Conservation (phyloP, 2,797 vertebrate genomes). For the Champsocephalus esox region DNA sequence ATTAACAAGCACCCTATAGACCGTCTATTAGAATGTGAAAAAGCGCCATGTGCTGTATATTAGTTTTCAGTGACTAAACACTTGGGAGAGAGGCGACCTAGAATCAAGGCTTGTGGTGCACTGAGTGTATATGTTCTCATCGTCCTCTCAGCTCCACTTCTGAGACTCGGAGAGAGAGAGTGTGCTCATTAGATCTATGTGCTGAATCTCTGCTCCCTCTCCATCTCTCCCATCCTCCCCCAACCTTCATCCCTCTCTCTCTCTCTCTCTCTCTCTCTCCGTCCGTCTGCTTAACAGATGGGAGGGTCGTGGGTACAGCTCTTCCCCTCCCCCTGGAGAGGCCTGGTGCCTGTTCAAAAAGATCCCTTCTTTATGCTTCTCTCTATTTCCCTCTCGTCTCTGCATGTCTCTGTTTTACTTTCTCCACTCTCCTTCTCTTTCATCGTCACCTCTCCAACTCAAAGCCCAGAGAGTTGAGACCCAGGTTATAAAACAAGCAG, state of each 20-base stretch:
- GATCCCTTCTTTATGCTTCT: constrained; percentile 80
- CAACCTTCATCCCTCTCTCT: constrained; percentile 61
- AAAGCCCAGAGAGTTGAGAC: constrained; percentile 38
- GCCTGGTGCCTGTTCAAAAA: constrained; percentile 83
- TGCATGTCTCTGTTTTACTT: constrained; percentile 50
- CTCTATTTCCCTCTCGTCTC: constrained; percentile 64
- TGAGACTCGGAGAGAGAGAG: constrained; percentile 72
- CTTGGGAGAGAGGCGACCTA: constrained; percentile 86
- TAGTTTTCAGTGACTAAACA: constrained; percentile 85
- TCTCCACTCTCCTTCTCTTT: constrained; percentile 46
- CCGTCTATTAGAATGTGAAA: constrained; percentile 80
- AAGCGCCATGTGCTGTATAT: constrained; percentile 77
- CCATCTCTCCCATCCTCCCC: constrained; percentile 76
- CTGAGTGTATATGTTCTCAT: constrained; percentile 82
- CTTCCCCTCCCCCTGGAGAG: constrained; percentile 83
- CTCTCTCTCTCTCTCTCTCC: constrained; percentile 41
- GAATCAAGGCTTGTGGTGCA: constrained; percentile 83
- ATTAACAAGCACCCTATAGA: constrained; percentile 76
- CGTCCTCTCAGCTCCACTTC: constrained; percentile 85
- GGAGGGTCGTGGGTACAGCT: constrained; percentile 82
- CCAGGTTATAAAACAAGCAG: constrained; percentile 59
- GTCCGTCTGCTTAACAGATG: constrained; percentile 86
- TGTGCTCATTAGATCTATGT: constrained; percentile 84
- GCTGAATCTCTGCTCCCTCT: constrained; percentile 78
- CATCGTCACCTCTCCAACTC: constrained; percentile 63